Conservation (phyloP, 2,888 invertebrate genomes). For the Zaprionus lineosus region DNA sequence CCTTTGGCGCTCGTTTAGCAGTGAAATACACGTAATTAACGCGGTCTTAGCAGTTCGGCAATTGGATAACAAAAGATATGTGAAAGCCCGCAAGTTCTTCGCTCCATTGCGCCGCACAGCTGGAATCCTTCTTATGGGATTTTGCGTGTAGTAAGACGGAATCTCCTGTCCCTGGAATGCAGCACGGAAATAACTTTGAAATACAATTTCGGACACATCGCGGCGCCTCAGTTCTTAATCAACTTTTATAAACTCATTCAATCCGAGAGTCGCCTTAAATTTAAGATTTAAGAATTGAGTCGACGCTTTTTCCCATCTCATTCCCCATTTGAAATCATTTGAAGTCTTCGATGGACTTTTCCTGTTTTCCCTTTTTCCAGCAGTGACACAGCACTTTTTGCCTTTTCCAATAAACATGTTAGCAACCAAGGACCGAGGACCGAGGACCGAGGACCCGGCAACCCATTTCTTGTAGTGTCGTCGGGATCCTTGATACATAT, state of each 20-base stretch:
- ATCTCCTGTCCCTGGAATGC: background rate
- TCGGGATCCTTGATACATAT: constrained; percentile 61
- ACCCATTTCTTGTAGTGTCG: constrained; percentile 41
- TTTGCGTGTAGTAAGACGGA: background rate
- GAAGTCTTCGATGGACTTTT: constrained; percentile 8
- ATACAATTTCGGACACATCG: too few species aligned
- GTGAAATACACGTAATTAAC: constrained; percentile 59
- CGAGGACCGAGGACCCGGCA: background rate
- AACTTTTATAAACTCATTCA: too few species aligned
- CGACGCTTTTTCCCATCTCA: too few species aligned
- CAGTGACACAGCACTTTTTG: constrained; percentile 57
- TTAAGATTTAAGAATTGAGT: too few species aligned
- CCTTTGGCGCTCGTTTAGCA: constrained; percentile 1
- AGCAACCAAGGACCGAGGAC: background rate
- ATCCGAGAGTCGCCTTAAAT: too few species aligned
- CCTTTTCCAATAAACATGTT: constrained; percentile 30
- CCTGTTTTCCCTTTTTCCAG: constrained; percentile 31
- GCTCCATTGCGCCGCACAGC: constrained; percentile 18
- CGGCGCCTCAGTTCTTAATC: too few species aligned
- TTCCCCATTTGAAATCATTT: too few species aligned
- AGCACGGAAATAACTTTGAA: background rate
- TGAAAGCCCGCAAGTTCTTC: constrained; percentile 3
- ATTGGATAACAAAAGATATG: constrained; percentile 49
- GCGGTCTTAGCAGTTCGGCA: constrained; percentile 48
- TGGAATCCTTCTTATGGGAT: background rate